Conservation (phyloP, 2,113 vertebrate genomes). For the Pleuronectes platessa region DNA sequence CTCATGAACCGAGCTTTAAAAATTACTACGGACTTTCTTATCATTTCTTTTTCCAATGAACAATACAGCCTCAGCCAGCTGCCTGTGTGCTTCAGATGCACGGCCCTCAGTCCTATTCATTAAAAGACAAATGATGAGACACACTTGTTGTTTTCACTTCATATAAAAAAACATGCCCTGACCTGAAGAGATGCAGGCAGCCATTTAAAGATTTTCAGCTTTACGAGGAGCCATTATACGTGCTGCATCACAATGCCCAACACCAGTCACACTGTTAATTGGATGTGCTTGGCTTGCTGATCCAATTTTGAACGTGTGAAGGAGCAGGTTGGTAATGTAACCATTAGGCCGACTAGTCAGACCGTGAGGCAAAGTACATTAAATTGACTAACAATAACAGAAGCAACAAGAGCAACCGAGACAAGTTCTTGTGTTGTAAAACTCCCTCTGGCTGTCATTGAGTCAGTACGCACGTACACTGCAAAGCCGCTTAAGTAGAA, state of each 20-base stretch:
- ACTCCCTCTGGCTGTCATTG: background rate
- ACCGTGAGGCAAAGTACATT: background rate
- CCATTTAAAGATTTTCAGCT: background rate
- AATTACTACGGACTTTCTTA: too few species aligned
- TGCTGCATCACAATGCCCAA: slow-evolving; percentile 1
- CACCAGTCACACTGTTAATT: slow-evolving; percentile 21
- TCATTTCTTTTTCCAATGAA: too few species aligned
- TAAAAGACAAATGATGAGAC: too few species aligned
- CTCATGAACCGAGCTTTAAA: too few species aligned
- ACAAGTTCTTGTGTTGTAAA: background rate
- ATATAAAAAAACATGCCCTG: background rate
- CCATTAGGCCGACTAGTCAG: background rate
- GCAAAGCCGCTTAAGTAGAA: too few species aligned
- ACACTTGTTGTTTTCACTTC: too few species aligned
- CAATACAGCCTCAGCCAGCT: too few species aligned
- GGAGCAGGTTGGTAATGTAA: slow-evolving; percentile 10
- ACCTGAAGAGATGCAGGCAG: background rate
- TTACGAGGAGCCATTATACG: background rate
- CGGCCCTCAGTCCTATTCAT: too few species aligned
- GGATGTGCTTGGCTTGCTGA: slow-evolving; percentile 1
- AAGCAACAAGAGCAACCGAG: background rate
- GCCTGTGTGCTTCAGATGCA: too few species aligned
- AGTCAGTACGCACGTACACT: too few species aligned
- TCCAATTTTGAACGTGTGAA: background rate
- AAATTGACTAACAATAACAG: background rate